These are phyloP conservation scores for Pontoporia blainvillei DNA, from an alignment of 2,113 vertebrate genomes.

Conservation along the genomic window DNA sequence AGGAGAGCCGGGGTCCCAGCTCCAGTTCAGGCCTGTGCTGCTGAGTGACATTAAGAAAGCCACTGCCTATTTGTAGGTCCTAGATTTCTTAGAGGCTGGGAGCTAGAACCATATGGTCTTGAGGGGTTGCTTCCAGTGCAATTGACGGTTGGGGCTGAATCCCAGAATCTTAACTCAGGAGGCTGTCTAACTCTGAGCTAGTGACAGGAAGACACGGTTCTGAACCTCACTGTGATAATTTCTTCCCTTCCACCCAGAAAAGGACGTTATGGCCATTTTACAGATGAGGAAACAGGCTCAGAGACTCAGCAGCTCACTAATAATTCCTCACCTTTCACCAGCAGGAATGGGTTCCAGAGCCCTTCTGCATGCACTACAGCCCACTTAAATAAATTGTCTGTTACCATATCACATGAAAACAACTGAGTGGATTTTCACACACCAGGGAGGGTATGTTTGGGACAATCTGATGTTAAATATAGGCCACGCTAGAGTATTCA, in stretches of 20 bases:
- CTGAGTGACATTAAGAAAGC: background rate
- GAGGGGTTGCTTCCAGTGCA: background rate
- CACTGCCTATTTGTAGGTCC: background rate
- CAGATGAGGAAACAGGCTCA: background rate
- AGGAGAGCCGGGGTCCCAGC: background rate
- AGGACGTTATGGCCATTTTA: background rate
- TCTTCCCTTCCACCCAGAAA: background rate
- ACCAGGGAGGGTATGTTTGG: background rate
- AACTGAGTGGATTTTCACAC: background rate
- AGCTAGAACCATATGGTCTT: background rate
- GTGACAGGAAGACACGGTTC: background rate
- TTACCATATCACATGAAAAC: no score
- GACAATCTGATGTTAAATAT: background rate
- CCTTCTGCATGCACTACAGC: rapidly evolving
- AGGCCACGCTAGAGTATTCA: rapidly evolving
- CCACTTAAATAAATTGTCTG: background rate
- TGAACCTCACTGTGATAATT: background rate
- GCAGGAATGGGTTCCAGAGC: background rate
- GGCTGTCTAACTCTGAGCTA: background rate
- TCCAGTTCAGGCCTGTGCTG: background rate
- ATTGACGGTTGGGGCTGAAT: background rate
- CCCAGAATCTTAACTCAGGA: background rate
- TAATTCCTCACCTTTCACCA: background rate
- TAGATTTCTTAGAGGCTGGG: background rate
- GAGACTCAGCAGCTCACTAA: background rate